phyloP scores from a whole-genome alignment of 2,797 vertebrate species.

The Telmatherina bonti region DNA sequence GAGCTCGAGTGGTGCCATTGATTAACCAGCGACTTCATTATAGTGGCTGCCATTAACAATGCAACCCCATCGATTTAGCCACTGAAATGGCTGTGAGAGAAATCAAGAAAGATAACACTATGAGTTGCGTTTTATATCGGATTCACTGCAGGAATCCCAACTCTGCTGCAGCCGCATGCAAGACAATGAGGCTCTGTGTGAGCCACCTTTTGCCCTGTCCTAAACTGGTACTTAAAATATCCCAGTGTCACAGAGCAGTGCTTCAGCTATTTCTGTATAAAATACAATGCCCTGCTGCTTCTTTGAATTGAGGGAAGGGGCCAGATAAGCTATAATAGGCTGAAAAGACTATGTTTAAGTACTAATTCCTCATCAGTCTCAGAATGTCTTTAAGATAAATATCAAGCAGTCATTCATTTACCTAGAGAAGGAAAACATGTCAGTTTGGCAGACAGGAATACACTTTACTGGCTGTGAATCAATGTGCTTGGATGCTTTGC shows the following conservation, averaged over 20 bases:
- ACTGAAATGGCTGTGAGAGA: slow-evolving; percentile 68
- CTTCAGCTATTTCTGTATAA: slow-evolving; percentile 58
- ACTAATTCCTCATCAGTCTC: slow-evolving; percentile 12
- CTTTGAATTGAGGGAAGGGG: slow-evolving; percentile 30
- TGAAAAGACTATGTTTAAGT: slow-evolving; percentile 6
- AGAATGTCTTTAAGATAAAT: slow-evolving; percentile 21
- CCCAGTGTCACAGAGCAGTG: slow-evolving; percentile 50
- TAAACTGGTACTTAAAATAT: slow-evolving; percentile 65
- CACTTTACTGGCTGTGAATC: slow-evolving; percentile 56
- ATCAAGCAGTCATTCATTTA: slow-evolving; percentile 27
- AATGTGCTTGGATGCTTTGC: slow-evolving; percentile 49
- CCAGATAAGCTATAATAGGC: slow-evolving; percentile 17
- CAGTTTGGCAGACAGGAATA: slow-evolving; percentile 50
- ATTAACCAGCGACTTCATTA: slow-evolving; percentile 82
- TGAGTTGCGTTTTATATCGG: slow-evolving; percentile 61
- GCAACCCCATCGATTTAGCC: slow-evolving; percentile 77
- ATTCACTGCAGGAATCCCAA: slow-evolving; percentile 66
- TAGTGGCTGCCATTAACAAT: slow-evolving; percentile 78
- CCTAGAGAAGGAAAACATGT: slow-evolving; percentile 42
- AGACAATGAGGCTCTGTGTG: slow-evolving; percentile 64
- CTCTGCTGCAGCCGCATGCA: slow-evolving; percentile 49
- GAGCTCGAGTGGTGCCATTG: slow-evolving; percentile 77
- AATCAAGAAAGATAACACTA: slow-evolving; percentile 74
- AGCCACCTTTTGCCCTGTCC: slow-evolving; percentile 52
- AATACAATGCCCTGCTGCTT: slow-evolving; percentile 37